Conservation (phyloP, 2,113 vertebrate genomes). For the Acrocephalus arundinaceus region DNA sequence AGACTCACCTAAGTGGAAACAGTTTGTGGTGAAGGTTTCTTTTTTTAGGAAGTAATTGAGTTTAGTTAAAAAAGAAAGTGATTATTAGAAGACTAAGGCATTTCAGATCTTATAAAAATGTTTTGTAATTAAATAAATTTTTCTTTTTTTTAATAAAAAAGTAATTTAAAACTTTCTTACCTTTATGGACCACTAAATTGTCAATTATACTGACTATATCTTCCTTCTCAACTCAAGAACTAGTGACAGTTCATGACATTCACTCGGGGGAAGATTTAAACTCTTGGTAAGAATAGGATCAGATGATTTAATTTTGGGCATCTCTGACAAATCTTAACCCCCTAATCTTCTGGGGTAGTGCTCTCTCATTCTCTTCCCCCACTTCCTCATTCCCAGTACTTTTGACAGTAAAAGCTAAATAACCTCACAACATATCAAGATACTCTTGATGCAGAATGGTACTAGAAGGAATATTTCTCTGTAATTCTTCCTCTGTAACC, state of each 20-base stretch:
- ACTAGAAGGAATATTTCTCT: background rate
- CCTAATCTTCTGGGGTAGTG: background rate
- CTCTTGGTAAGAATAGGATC: background rate
- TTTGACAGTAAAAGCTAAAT: background rate
- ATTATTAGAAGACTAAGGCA: background rate
- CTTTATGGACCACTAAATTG: background rate
- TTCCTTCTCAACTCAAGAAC: background rate
- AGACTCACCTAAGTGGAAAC: background rate
- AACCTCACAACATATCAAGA: background rate
- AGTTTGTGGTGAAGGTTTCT: background rate
- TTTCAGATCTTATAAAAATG: background rate
- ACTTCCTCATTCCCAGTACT: background rate
- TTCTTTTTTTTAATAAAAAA: rapidly evolving
- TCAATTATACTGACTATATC: background rate
- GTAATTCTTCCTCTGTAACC: background rate
- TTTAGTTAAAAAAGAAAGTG: background rate
- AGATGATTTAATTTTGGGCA: background rate
- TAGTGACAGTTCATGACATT: background rate
- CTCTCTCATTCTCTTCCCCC: background rate
- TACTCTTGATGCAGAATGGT: background rate
- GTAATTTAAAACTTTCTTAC: background rate
- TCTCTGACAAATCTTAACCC: background rate
- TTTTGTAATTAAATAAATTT: background rate
- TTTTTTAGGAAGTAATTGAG: background rate
- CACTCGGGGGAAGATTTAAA: background rate